These are phyloP conservation scores for Dendrolimus houi DNA, from an alignment of 2,888 invertebrate species.

Conservation along the genomic window DNA sequence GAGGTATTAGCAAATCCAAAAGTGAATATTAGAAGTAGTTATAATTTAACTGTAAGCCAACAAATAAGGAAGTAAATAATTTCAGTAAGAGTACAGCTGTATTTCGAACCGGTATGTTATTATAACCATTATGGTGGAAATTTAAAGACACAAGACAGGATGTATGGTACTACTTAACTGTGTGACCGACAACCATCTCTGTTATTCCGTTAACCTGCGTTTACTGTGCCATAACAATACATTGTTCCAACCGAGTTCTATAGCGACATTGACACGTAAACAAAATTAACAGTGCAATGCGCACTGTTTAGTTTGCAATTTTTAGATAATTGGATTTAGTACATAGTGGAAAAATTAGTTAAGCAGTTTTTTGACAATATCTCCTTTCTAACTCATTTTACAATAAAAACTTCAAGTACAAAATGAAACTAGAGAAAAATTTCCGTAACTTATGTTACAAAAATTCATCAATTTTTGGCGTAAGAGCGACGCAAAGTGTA, in stretches of 20 bases:
- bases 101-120: background rate
- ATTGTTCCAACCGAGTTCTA: background rate
- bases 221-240: background rate
- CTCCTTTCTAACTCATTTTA: no score
- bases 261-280: background rate
- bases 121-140: no score
- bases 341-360: background rate
- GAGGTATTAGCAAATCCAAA: no score
- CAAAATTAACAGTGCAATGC: background rate
- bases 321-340: background rate
- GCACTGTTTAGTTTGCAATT: conserved; percentile 4
- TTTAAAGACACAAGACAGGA: background rate
- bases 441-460: no score
- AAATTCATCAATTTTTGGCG: no score
- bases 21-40: no score
- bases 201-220: conserved; percentile 10
- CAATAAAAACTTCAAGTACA: no score
- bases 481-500: no score
- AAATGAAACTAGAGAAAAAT: no score
- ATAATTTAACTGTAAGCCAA: no score
- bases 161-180: conserved; percentile 2
- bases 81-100: background rate
- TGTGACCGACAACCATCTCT: conserved; percentile 8
- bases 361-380: no score
- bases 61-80: background rate